phyloP scores from a whole-genome alignment of 2,888 invertebrate species.

The Coecobrya sp. region DNA sequence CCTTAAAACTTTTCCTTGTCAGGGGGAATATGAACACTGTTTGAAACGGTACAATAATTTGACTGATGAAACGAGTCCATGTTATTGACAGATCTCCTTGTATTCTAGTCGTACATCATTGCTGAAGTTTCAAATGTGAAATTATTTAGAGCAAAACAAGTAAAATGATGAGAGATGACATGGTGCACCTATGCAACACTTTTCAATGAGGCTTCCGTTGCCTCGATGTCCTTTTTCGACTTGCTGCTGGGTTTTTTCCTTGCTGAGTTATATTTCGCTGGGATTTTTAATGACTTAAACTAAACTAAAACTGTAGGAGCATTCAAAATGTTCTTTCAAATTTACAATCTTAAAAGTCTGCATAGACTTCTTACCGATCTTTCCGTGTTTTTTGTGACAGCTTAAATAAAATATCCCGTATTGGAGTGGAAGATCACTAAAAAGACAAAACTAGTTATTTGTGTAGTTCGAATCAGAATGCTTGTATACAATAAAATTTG shows the following conservation, averaged over 20 bases:
- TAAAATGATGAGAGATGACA: constrained; percentile 34
- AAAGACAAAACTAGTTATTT: background rate
- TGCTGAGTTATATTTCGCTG: background rate
- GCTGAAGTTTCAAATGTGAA: background rate
- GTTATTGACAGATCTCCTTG: constrained; percentile 63
- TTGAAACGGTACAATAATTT: constrained; percentile 52
- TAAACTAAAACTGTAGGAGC: background rate
- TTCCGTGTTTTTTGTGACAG: too few relatives aligned
- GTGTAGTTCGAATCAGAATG: background rate
- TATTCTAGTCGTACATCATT: constrained; percentile 21
- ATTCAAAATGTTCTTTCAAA: background rate
- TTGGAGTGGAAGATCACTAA: background rate
- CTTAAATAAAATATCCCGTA: too few relatives aligned
- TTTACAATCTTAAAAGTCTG: background rate
- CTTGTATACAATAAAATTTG: background rate
- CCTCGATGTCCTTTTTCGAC: background rate
- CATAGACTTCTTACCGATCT: too few relatives aligned
- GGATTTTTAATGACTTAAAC: background rate
- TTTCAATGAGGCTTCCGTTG: background rate
- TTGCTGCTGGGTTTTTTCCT: background rate
- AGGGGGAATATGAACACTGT: background rate
- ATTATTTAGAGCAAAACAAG: constrained; percentile 2
- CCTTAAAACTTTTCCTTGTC: constrained; percentile 53
- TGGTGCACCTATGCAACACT: background rate
- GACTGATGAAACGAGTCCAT: constrained; percentile 60